Evolutionary conservation across 2,797 vertebrate genomes (phyloP).

Genomic region (Sebastes cheni): DNA sequence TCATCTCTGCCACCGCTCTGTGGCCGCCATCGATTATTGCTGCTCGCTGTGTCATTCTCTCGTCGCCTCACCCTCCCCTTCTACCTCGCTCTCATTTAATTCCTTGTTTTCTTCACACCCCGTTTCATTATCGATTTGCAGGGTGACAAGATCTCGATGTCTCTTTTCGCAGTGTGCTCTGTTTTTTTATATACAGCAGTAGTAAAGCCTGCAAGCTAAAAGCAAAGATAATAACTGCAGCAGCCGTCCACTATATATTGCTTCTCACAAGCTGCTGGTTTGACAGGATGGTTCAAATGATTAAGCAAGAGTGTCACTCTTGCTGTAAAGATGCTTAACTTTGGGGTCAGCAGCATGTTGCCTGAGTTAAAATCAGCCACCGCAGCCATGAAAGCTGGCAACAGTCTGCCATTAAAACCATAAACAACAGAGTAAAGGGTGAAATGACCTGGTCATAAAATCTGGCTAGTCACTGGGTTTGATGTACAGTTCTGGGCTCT

Average conservation of each 20-base stretch:
- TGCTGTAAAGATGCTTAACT: slow-evolving; percentile 44
- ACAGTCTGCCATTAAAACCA: slow-evolving; percentile 67
- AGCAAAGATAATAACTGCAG: background rate
- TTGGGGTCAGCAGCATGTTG: slow-evolving; percentile 60
- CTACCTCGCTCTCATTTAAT: slow-evolving; percentile 30
- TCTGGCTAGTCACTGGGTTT: slow-evolving; percentile 60
- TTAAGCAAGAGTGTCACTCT: slow-evolving; percentile 41
- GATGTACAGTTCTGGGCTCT: slow-evolving; percentile 76
- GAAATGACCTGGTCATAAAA: slow-evolving; percentile 75
- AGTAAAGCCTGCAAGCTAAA: background rate
- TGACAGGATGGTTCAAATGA: slow-evolving; percentile 45
- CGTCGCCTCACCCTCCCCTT: background rate
- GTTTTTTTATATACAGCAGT: background rate
- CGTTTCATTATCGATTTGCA: slow-evolving; percentile 65
- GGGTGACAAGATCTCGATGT: slow-evolving; percentile 49
- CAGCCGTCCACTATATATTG: background rate
- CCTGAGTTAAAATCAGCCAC: slow-evolving; percentile 67
- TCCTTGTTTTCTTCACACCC: slow-evolving; percentile 45
- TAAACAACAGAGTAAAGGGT: slow-evolving; percentile 73
- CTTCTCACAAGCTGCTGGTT: slow-evolving; percentile 24
- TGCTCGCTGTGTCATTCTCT: slow-evolving; percentile 15
- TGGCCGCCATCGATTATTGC: slow-evolving; percentile 65
- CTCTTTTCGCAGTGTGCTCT: slow-evolving; percentile 35
- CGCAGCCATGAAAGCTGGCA: slow-evolving; percentile 70
- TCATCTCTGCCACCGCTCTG: slow-evolving; percentile 42